A percentile compares a stretch with the other conserved stretches of the same genome.
Conservation (phyloP, 1,140 invertebrate species). For the Trichomalopsis sarcophagae region DNA sequence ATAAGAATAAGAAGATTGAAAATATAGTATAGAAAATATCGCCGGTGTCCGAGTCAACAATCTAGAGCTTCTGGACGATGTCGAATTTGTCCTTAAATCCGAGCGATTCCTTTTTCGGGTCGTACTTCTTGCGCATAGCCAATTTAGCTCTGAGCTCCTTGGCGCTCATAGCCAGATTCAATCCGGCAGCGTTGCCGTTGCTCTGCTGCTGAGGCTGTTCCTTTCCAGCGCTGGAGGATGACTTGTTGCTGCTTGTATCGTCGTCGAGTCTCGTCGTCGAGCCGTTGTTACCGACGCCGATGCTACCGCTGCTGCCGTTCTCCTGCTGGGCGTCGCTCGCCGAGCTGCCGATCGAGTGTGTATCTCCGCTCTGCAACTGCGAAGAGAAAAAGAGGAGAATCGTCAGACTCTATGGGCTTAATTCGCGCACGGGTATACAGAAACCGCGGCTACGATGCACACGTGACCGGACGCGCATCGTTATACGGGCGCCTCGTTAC, state of each 20-base stretch:
- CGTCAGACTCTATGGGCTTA: background rate
- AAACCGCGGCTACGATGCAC: background rate
- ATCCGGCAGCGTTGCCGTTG: constrained; percentile 59
- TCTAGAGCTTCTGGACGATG: constrained; percentile 91
- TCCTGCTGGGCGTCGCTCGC: constrained; percentile 23
- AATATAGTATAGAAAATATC: background rate
- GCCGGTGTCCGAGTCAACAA: no score
- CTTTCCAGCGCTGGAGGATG: constrained; percentile 58
- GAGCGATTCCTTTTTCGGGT: constrained; percentile 91
- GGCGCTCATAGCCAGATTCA: constrained; percentile 91
- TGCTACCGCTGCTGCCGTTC: constrained; percentile 62
- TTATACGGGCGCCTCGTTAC: background rate
- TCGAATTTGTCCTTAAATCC: constrained; percentile 94
- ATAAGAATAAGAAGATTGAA: background rate
- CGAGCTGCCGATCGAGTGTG: constrained; percentile 66
- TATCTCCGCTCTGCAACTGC: constrained; percentile 62
- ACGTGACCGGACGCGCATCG: constrained; percentile 44
- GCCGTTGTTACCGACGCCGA: constrained; percentile 58
- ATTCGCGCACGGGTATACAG: background rate
- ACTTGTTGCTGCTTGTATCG: constrained; percentile 57
- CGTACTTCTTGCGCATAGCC: constrained; percentile 88
- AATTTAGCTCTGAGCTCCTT: constrained; percentile 91
- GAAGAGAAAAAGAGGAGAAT: background rate
- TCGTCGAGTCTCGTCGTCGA: constrained; percentile 54
- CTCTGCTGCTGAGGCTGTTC: constrained; percentile 65